phyloP scores from a whole-genome alignment of 2,888 invertebrate species.

The Unio delphinus region DNA sequence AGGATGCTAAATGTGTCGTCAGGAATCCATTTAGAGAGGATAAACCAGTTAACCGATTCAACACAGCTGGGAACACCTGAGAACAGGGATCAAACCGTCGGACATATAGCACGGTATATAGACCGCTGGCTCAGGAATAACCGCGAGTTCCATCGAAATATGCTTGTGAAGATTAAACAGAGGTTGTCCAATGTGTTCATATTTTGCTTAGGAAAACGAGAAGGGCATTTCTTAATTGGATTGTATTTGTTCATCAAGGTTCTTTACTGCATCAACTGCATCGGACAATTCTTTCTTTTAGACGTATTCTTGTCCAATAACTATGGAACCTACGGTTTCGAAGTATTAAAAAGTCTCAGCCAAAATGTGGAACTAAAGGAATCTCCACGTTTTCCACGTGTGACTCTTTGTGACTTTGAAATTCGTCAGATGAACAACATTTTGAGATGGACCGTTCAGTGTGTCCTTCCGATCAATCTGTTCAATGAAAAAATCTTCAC shows the following conservation, averaged over 20 bases:
- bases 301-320: conserved; percentile 47
- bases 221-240: conserved; percentile 49
- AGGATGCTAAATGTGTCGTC: conserved; percentile 43
- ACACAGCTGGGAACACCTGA: conserved; percentile 39
- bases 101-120: conserved; percentile 43
- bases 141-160: conserved; percentile 42
- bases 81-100: conserved; percentile 37
- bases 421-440: conserved; percentile 47
- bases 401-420: conserved; percentile 52
- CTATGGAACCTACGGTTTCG: conserved; percentile 47
- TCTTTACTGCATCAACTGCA: conserved; percentile 41
- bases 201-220: conserved; percentile 42
- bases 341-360: conserved; percentile 35
- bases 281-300: conserved; percentile 49
- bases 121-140: conserved; percentile 50
- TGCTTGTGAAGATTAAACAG: conserved; percentile 32
- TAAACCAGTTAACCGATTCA: conserved; percentile 35
- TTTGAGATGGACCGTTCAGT: conserved; percentile 48
- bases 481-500: conserved; percentile 55
- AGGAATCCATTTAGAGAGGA: conserved; percentile 43
- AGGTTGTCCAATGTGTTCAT: conserved; percentile 40
- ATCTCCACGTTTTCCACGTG: conserved; percentile 48
- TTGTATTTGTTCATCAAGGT: conserved; percentile 47
- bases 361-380: conserved; percentile 41
- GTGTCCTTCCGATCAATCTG: conserved; percentile 52